Evolutionary conservation across 64 coral and sea anemone genomes (phyloP).

Genomic region (Porites lutea): DNA sequence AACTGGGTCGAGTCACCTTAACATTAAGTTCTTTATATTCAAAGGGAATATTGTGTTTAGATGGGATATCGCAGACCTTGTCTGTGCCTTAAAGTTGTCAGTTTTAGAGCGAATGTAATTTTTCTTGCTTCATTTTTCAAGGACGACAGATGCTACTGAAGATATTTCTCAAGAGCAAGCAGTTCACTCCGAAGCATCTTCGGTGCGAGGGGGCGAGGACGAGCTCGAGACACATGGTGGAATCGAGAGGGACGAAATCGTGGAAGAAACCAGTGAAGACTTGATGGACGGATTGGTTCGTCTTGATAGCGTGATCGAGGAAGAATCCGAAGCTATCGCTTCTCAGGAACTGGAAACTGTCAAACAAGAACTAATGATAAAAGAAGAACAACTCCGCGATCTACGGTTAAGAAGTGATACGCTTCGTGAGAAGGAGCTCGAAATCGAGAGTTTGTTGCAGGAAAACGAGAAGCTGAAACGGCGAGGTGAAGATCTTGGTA

Average conservation of each 20-base stretch:
- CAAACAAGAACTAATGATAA: constrained; percentile 64
- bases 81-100: background rate
- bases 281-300: constrained; percentile 28
- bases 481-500: constrained; percentile 12
- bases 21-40: too few species aligned
- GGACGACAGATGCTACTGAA: constrained; percentile 48
- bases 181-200: constrained; percentile 4
- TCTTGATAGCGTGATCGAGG: constrained; percentile 52
- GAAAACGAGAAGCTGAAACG: constrained; percentile 48
- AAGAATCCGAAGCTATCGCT: constrained; percentile 52
- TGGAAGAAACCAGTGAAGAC: constrained; percentile 57
- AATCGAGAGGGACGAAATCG: constrained; percentile 3
- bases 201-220: background rate
- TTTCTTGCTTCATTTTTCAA: background rate
- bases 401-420: constrained; percentile 52
- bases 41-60: too few species aligned
- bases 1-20: too few species aligned
- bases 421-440: constrained; percentile 40
- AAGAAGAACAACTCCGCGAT: constrained; percentile 74
- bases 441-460: constrained; percentile 35
- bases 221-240: background rate
- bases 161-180: constrained; percentile 5
- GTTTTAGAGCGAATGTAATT: too few species aligned
- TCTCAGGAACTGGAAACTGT: constrained; percentile 65
- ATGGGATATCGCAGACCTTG: too few species aligned